A percentile compares a stretch with the other conserved stretches of the same genome.
Evolutionary conservation across 2,797 vertebrate genomes (phyloP).

Genomic region (Bovichtus diacanthus): DNA sequence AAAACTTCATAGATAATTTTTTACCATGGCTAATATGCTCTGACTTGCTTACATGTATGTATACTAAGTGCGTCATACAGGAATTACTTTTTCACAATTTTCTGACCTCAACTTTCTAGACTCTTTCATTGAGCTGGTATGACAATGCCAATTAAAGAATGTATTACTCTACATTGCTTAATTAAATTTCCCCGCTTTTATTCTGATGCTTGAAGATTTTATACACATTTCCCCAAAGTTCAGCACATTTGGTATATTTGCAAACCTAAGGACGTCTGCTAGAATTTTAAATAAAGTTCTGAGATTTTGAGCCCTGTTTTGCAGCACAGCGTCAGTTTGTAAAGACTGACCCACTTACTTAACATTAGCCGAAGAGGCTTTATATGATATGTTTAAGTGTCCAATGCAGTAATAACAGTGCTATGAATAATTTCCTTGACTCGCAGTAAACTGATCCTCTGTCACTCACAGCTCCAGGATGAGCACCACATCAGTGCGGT

Average conservation of each 20-base stretch:
- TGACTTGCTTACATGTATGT: too few species aligned
- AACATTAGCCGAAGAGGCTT: not conserved
- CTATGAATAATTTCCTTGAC: not conserved
- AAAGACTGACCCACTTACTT: not conserved
- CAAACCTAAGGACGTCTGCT: not conserved
- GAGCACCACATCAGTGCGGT: constrained; percentile 95
- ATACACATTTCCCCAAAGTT: too few species aligned
- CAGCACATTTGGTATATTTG: not conserved
- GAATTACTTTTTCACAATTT: too few species aligned
- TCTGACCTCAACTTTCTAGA: too few species aligned
- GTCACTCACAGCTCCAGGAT: constrained; percentile 89
- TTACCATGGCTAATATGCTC: too few species aligned
- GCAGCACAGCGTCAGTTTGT: not conserved
- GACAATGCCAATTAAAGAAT: too few species aligned
- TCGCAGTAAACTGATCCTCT: not conserved
- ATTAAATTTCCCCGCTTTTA: too few species aligned
- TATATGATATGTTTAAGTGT: not conserved
- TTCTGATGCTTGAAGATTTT: too few species aligned
- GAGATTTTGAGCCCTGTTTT: not conserved
- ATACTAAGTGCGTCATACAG: too few species aligned
- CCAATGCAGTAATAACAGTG: not conserved
- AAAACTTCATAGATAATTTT: too few species aligned
- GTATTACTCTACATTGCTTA: too few species aligned
- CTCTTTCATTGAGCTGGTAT: too few species aligned
- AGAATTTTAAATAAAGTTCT: not conserved